Evolutionary conservation across 2,113 vertebrate genomes (phyloP).

Genomic region (Psettodes erumei): DNA sequence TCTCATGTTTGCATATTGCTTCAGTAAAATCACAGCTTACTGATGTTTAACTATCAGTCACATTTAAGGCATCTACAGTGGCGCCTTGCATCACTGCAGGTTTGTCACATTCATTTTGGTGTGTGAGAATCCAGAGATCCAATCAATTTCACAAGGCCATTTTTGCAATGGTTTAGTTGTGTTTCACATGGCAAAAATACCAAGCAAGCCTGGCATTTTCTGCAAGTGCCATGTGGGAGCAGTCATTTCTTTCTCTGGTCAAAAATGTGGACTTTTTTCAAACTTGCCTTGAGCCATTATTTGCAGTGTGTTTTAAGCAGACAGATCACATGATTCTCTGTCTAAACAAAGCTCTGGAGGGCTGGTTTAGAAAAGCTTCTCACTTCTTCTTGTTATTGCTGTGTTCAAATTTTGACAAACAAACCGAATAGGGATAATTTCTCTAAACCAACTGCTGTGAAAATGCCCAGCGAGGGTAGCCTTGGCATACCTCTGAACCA

Average conservation of each 20-base stretch:
- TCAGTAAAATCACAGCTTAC: background rate
- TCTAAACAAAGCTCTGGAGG: constrained; percentile 37
- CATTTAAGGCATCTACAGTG: constrained; percentile 3
- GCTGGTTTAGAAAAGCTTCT: constrained; percentile 36
- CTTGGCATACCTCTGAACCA: constrained; percentile 25
- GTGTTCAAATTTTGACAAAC: constrained; percentile 18
- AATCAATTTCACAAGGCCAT: constrained; percentile 1
- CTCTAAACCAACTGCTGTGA: background rate
- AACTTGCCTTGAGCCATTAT: constrained; percentile 44
- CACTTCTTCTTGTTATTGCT: constrained; percentile 17
- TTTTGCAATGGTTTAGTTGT: background rate
- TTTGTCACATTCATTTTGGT: constrained; percentile 10
- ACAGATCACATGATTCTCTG: constrained; percentile 42
- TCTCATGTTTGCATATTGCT: constrained; percentile 11
- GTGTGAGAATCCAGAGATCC: constrained; percentile 1
- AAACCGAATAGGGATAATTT: constrained; percentile 15
- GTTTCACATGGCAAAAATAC: background rate
- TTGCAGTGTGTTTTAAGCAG: constrained; percentile 37
- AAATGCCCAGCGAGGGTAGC: constrained; percentile 26
- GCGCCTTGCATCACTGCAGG: background rate
- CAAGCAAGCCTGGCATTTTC: constrained; percentile 15
- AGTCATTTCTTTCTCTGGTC: constrained; percentile 26
- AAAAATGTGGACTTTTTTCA: constrained; percentile 26
- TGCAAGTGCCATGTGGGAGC: constrained; percentile 44
- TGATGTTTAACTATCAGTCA: constrained; percentile 23